Evolutionary conservation across 2,113 vertebrate genomes (phyloP).

Genomic region (Lasiurus borealis): DNA sequence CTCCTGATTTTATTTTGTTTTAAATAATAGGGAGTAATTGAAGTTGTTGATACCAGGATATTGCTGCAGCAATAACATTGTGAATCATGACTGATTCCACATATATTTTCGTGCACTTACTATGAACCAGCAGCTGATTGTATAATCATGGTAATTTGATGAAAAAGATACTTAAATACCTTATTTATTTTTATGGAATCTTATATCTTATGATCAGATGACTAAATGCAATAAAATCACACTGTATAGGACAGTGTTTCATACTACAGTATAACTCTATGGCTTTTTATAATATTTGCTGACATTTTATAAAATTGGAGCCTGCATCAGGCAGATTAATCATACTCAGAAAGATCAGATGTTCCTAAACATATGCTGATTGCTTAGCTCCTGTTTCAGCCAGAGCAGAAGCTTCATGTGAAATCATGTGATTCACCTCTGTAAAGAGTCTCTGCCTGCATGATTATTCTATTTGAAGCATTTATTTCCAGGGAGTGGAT

Average conservation of each 20-base stretch:
- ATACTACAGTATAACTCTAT: neutral
- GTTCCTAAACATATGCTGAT: neutral
- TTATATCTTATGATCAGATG: neutral
- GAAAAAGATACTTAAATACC: neutral
- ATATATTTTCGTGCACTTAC: neutral
- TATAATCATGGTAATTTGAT: slow-evolving; percentile 23
- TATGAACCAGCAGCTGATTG: neutral
- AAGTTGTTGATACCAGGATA: neutral
- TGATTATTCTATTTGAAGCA: neutral
- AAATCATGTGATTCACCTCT: neutral
- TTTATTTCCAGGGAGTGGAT: neutral
- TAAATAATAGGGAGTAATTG: neutral
- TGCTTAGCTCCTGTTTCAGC: slow-evolving; percentile 14
- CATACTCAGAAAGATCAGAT: neutral
- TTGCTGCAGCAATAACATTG: neutral
- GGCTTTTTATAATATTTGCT: slow-evolving; percentile 32
- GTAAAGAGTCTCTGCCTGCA: neutral
- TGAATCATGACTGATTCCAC: neutral
- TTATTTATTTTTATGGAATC: slow-evolving; percentile 23
- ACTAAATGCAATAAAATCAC: neutral
- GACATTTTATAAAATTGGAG: slow-evolving; percentile 49
- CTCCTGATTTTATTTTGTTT: slow-evolving; percentile 22
- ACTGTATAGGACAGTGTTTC: neutral
- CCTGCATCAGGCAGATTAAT: neutral
- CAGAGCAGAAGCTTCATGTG: neutral